Evolutionary conservation across 1,140 invertebrate genomes (phyloP).

Genomic region (Tetragonula clypearis): DNA sequence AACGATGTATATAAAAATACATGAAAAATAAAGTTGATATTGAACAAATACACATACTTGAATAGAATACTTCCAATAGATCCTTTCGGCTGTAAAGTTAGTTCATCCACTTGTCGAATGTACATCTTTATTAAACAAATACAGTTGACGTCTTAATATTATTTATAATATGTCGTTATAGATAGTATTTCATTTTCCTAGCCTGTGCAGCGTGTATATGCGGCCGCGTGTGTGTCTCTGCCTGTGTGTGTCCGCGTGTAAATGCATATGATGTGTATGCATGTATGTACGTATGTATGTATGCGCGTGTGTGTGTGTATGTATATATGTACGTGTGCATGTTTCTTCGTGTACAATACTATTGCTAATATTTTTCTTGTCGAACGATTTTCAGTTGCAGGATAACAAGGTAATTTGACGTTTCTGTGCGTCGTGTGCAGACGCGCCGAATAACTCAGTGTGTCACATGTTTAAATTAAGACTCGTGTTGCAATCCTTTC

Average conservation of each 20-base stretch:
- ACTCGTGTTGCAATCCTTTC: constrained; percentile 70
- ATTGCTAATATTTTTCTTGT: constrained; percentile 76
- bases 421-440: constrained; percentile 77
- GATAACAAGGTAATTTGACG: constrained; percentile 79
- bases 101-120: constrained; percentile 75
- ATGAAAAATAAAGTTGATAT: neutral
- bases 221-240: constrained; percentile 76
- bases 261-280: constrained; percentile 19
- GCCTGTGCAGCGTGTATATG: constrained; percentile 80
- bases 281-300: constrained; percentile 52
- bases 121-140: constrained; percentile 83
- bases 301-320: neutral
- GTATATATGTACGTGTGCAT: constrained; percentile 16
- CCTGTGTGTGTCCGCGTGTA: constrained; percentile 62
- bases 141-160: constrained; percentile 82
- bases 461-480: constrained; percentile 71
- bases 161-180: constrained; percentile 80
- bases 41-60: neutral
- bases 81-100: constrained; percentile 31
- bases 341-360: constrained; percentile 66
- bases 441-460: constrained; percentile 77
- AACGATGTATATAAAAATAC: neutral
- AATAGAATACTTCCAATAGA: neutral
- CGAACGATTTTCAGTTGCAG: constrained; percentile 74
- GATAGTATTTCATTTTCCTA: constrained; percentile 80